Percentiles rank a stretch among this genome's conserved stretches.
These are phyloP conservation scores for Drosophila nigricruria DNA, from an alignment of 2,888 invertebrate species.

Conservation along the genomic window DNA sequence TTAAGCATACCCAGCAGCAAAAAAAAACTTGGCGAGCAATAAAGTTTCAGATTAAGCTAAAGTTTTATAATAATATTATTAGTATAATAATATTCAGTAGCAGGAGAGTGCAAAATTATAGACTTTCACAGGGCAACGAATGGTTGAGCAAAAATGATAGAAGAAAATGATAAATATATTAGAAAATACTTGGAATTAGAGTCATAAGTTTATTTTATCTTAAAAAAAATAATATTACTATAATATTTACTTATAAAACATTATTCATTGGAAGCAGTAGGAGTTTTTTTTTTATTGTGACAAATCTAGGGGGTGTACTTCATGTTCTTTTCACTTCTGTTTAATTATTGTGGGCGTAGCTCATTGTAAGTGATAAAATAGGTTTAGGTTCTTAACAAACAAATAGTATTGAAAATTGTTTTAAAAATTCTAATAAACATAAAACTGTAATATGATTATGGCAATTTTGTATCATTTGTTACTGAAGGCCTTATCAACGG, in stretches of 20 bases:
- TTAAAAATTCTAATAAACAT: not conserved
- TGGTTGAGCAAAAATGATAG: not conserved
- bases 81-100: not conserved
- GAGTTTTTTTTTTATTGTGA: not conserved
- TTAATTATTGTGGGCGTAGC: not conserved
- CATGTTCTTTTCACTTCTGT: not conserved
- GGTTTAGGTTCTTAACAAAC: not conserved
- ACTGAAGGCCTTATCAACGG: not conserved
- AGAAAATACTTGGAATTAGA: not conserved
- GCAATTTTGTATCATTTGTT: not conserved
- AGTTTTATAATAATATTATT: not conserved
- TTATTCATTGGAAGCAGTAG: not conserved
- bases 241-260: not conserved
- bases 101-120: not conserved
- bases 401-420: not conserved
- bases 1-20: constrained; percentile 15
- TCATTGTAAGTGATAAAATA: not conserved
- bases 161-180: not conserved
- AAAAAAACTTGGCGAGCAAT: not conserved
- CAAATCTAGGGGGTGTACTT: not conserved
- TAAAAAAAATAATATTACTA: not conserved
- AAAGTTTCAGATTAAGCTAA: not conserved
- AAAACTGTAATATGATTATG: not conserved
- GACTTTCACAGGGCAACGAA: not conserved
- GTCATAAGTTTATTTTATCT: not conserved